Evolutionary conservation across 2,113 vertebrate species (phyloP), one percentile per base, ranked within the genome.

Genomic region (Odontophorus gujanensis): DNA sequence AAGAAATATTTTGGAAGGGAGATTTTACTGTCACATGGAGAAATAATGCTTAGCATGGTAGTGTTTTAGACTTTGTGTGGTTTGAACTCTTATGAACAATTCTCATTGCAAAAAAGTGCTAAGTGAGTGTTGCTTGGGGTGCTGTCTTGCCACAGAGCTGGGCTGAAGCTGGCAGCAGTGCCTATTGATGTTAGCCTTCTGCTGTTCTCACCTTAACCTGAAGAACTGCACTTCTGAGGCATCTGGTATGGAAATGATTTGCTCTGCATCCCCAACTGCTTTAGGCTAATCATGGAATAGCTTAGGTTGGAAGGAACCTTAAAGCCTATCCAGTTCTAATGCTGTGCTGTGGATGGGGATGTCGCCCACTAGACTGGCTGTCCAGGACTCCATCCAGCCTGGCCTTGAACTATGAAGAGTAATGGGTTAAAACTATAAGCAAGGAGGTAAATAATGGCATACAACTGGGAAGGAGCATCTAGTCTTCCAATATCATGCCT

Each of bases 1-100:
- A 89, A 69, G 43, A 92, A 95, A 62, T 71, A 66, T 77, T 81
- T 95, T 94, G 95, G 82, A 88, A 71, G 28, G 90, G 68, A 71
- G 7, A 14, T 38, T 74, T 17, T 71, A 57, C 74, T 83, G 30
- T 93, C 93, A 67, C n/a, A 26, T 76, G 85, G 93, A 38, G 82
- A 88, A 93, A 85, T 85, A 93, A 78, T 75, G 61, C 88, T 94
- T 81, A 81, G 72, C 55, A 36, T 71, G 76, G 51, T 43, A 43
- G 45, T 47, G 51, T 77, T 85, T 83, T n/a, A 75, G 72, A 67
- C 34, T 26, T 48, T 43, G 16, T 89, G 93, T 67, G 92, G 93
- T 93, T 96, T 94, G 93, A 92, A 63, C 25, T 82, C 53, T 28
- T 55, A 30, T 58, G 75, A 83, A 30, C 26, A 86, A 77, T 93